phyloP scores from a whole-genome alignment of 2,797 vertebrate species.

The Lutjanus campechanus region DNA sequence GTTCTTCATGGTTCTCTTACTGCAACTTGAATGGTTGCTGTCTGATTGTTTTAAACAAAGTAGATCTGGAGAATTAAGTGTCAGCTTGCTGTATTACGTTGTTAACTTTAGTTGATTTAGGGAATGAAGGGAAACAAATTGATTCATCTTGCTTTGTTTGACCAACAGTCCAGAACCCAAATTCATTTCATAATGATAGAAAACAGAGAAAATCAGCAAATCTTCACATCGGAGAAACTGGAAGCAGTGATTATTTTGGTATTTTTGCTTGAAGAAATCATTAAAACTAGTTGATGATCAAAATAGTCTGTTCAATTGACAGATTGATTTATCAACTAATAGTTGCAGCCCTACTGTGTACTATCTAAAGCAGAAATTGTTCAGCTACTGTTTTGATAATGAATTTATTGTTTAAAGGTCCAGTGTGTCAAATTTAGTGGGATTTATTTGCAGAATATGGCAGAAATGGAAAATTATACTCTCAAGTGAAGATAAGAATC shows the following conservation, averaged over 20 bases:
- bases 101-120: no score
- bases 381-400: not conserved
- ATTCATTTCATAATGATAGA: not conserved
- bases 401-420: not conserved
- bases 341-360: not conserved
- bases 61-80: no score
- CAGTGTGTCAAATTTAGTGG: no score
- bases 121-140: no score
- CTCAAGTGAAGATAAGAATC: no score
- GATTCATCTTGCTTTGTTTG: not conserved
- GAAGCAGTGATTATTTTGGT: not conserved
- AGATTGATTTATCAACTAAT: not conserved
- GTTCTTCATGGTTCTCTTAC: no score
- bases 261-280: not conserved
- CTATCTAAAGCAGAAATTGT: not conserved
- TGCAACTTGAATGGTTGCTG: no score
- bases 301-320: not conserved
- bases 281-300: not conserved
- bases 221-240: not conserved
- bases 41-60: no score
- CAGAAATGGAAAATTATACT: no score
- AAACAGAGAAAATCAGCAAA: not conserved
- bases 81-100: no score
- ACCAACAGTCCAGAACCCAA: not conserved
- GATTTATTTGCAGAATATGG: no score